phyloP scores from a whole-genome alignment of 2,113 vertebrate genomes.

The Hassar affinis region DNA sequence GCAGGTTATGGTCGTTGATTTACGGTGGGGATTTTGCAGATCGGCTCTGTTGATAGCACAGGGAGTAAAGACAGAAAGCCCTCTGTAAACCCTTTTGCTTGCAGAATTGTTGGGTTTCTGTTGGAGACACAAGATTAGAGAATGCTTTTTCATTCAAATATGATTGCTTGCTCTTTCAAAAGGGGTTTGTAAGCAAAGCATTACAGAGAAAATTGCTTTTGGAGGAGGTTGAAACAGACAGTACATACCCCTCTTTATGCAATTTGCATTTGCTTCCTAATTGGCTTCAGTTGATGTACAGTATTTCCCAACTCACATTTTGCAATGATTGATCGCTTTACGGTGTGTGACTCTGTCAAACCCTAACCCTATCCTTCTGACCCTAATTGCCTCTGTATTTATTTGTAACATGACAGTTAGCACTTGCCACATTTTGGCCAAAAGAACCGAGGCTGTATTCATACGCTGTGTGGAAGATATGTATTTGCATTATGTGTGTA shows the following conservation, averaged over 20 bases:
- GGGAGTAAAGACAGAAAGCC: conserved; percentile 7
- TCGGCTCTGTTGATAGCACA: conserved; percentile 14
- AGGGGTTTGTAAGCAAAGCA: conserved; percentile 4
- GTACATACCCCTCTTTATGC: conserved; percentile 18
- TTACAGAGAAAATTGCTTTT: conserved; percentile 17
- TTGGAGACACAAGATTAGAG: background rate
- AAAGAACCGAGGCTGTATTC: conserved; percentile 1
- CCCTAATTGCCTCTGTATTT: conserved; percentile 3
- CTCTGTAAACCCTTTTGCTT: background rate
- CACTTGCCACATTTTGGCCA: background rate
- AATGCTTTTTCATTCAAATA: conserved; percentile 7
- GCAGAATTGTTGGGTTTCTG: background rate
- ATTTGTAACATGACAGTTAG: background rate
- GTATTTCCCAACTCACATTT: conserved; percentile 35
- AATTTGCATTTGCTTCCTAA: conserved; percentile 29
- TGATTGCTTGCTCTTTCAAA: conserved; percentile 15
- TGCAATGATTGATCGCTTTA: conserved; percentile 20
- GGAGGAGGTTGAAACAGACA: conserved; percentile 15
- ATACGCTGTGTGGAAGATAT: conserved; percentile 1
- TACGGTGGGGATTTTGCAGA: conserved; percentile 19
- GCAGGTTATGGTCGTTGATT: background rate
- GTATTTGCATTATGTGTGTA: conserved; percentile 13
- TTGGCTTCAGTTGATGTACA: conserved; percentile 5
- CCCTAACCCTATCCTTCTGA: background rate
- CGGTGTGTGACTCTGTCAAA: background rate